phyloP scores from a whole-genome alignment of 92 coral and sea anemone genomes.

The Parazoanthus atlanticus region DNA sequence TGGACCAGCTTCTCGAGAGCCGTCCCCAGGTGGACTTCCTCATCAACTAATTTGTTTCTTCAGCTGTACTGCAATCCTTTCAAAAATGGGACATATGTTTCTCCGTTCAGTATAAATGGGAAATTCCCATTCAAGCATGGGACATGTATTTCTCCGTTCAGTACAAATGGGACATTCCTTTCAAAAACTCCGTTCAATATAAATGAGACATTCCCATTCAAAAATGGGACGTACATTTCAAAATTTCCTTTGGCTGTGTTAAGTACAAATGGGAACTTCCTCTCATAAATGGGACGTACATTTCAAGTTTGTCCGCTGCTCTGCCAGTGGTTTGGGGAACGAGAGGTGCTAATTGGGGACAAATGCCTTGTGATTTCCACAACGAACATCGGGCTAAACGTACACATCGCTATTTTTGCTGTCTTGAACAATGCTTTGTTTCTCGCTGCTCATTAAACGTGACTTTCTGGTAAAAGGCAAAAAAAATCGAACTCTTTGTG shows the following conservation, averaged over 20 bases:
- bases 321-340: not conserved
- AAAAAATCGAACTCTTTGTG: not conserved
- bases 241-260: too few relatives aligned
- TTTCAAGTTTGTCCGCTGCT: not conserved
- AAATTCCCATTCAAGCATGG: too few relatives aligned
- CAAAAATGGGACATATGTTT: not conserved
- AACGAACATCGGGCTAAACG: not conserved
- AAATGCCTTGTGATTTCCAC: not conserved
- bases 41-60: conserved; percentile 43
- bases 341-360: not conserved
- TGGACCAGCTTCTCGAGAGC: conserved; percentile 73
- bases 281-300: not conserved
- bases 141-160: too few relatives aligned
- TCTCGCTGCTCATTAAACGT: too few relatives aligned
- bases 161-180: too few relatives aligned
- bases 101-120: too few relatives aligned
- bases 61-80: not conserved
- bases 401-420: not conserved
- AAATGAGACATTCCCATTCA: not conserved
- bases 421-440: not conserved
- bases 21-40: conserved; percentile 87
- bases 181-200: not conserved
- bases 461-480: not conserved
- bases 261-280: too few relatives aligned
- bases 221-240: not conserved